Base-by-base conservation (phyloP, 2,888 invertebrate species). In the Aspidiotus destructor region DNA sequence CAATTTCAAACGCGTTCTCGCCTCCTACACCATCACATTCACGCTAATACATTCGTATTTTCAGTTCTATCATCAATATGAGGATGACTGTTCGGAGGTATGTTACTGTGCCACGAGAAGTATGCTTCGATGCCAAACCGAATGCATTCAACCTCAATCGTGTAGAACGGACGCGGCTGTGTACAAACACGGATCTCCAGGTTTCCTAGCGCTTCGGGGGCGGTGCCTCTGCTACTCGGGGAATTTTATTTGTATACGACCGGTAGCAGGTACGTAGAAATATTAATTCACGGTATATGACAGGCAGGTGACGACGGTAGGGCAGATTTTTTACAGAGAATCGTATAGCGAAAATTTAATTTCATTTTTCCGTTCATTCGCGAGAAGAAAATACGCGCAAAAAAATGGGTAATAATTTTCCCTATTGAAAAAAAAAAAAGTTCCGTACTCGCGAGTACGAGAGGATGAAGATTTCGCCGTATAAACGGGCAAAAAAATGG, bases 161-260 rank as follows among this genome's bases (percentile, higher is more conserved):
- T 93, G 92, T 79, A 88, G 90, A 73, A 91, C 91, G 11, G 86
- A 90, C 72, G 85, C 90, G 73, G 92, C 92, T 62, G 89, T 88
- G 79, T 93, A 92, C 81, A 89, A 89, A 75, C 93, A 93, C 79
- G 89, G 89, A 53, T 89, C 91, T 2, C 92, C 92, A 8, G 89
- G 91, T 68, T 92, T 91, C 80, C 91, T 91, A 78, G 92, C 92
- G 9, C 91, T 87, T 77, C 83, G 92, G 54, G 92, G 92, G 54
- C 84, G 90, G 70, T 93, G 93, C 79, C 85, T 92, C 74, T 93
- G 92, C 79, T 92, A 92, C 80, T 91, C 91, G 28, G 92, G 92
- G 48, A 86, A 88, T 72, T 92, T 93, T 79, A 92, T 92, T 79
- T 92, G 92, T 80, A 91, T 92, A 88, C 85, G 91, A 75, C 92